Evolutionary conservation across 2,888 invertebrate genomes (phyloP), one percentile per base, ranked within the genome.

Genomic region (Epirrhoe tristata): DNA sequence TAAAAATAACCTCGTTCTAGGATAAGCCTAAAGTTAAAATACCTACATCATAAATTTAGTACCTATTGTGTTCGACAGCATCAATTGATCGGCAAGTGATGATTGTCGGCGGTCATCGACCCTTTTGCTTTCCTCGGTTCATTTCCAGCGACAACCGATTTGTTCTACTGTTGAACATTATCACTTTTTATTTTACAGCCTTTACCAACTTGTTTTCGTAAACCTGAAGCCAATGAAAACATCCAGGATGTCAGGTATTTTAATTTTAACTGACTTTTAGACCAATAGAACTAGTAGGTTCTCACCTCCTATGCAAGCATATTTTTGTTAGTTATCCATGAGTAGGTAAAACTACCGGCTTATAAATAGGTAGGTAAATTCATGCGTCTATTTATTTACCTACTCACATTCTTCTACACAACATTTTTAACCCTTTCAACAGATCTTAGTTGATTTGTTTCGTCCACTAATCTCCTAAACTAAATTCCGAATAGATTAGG

Each of bases 71-170:
- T 65, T 60, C 43, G 67, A 67, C 67, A 70, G 58, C 66, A 80
- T 81, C 81, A 82, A 84, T 82, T 83, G 83, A 78, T 82, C 75
- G 76, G 70, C 78, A 77, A 81, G 80, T 78, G 76, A 73, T 72
- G 72, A 68, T 77, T 77, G 76, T 74, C 66, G 60, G 71, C 77
- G 83, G 81, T 80, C 82, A 73, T 57, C 73, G 83, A 83, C 83
- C 66, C 39, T 10, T 1, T 31, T 34, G 65, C 78, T 83, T 84
- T 85, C 80, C 77, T 82, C 79, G 81, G 78, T 86, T 82, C 82
- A 81, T 80, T 85, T 82, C 77, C 79, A 86, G 81, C 80, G 76
- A 73, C 81, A 81, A 82, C 81, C 85, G 85, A 89, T 89, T 90
- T 82, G 87, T 84, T 85, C 82, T 82, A 85, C 82, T 66, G 66